Evolutionary conservation across 2,113 vertebrate species (phyloP), one percentile per base, ranked within the genome.

Genomic region (Oncorhynchus keta): DNA sequence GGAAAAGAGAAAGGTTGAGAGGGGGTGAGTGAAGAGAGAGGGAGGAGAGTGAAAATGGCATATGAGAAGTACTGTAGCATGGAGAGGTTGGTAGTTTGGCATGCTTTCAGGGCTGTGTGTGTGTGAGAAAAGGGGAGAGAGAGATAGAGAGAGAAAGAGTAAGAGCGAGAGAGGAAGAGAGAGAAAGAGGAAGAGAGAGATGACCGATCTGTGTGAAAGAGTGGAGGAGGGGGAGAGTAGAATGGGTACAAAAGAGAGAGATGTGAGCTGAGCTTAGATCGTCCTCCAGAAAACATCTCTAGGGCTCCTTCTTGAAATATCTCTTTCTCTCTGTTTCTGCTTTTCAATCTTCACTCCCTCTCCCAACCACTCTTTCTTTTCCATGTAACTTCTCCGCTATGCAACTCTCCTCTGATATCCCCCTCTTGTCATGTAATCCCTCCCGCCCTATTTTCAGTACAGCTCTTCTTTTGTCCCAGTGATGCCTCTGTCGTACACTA

Each of bases 211-310:
- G 28, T 32, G 28, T 14, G 28, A 30, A 30, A 67, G 8, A 57
- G 62, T 18, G 22, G 57, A 11, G 26, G 59, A 16, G 35, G 26
- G 55, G 16, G 3, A 4, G 59, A 7, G 61, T 68, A 8, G 26
- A 32, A 32, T 35, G 65, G 28, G 65, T 30, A 32, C 28, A 67
- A 76, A 61, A 72, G 66, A 32, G n/a, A 72, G 73, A 55, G 76
- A 69, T 14, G 55, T 59, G n/a, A 76, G 65, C 7, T n/a, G 18
- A 24, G 30, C 81, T 84, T 83, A 80, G 66, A 86, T 89, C 77
- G 35, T 72, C 66, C 68, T 75, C 73, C 75, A 64, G 72, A 62
- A 49, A 22, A 66, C 62, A 9, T 28, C 45, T 73, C 70, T 51
- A 35, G 30, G 32, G 62, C 45, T 70, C 39, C 13, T 30, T 39